Base-by-base conservation (phyloP, 2,797 vertebrate species). In the Tokudaia tokunoshimensis region DNA sequence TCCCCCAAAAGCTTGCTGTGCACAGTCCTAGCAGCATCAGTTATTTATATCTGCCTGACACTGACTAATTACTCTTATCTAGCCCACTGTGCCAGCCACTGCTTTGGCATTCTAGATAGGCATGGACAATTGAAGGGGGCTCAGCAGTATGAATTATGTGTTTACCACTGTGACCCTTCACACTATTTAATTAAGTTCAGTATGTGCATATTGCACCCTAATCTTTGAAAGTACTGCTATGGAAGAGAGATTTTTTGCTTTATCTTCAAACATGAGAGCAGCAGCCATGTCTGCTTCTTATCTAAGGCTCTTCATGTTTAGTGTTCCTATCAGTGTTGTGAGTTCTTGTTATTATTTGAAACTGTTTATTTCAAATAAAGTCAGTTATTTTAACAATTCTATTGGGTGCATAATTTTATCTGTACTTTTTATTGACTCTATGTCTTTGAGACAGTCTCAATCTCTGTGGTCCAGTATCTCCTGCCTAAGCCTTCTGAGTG, bases 31-130 rank as follows among this genome's bases (percentile, higher is more conserved):
- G 52, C 96, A 97, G 95, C 98, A 98, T 98, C 98, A 94, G 96
- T 98, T 98, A 98, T 98, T 95, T 97, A 80, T 98, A 96, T 98
- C 98, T 98, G 0, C 76, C 0, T 98, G 99, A 98, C 99, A 98
- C 96, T 99, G 99, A 99, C 98, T 98, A 99, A 99, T 99, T 98
- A 98, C 97, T 96, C 83, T 55, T 97, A 97, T 96, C 96, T 97
- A 82, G 97, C 97, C 97, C 91, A 57, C 55, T 84, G 92, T 97
- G 97, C 86, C 74, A 95, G 97, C 96, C 90, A 55, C 95, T 98
- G 96, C 97, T 87, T 89, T 96, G 84, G 84, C 79, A 70, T 84
- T 93, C 97, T 67, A 81, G 90, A 94, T 97, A 65, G 3, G 90
- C 94, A 85, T 96, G 0, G 1, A 96, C 98, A 85, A 57, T 92